Base-by-base conservation (phyloP, 1,140 invertebrate species). In the Leptinotarsa defecta region DNA sequence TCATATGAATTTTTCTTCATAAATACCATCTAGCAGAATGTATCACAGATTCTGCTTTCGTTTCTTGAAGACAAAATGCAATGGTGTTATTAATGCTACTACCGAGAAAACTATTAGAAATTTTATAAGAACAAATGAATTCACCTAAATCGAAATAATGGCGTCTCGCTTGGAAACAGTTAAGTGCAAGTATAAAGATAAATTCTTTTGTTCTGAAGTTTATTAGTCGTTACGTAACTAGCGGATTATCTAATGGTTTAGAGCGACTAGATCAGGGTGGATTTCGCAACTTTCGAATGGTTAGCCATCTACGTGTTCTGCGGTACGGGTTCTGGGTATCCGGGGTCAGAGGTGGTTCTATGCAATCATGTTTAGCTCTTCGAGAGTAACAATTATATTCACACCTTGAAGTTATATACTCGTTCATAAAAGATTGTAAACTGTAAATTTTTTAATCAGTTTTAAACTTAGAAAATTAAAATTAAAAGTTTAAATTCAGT, bases 81-180 rank as follows among this genome's bases (percentile, higher is more conserved):
- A 57, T n/a, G 52, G 4, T 57, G 15, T 15, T 15, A 13, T 57
- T 57, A 57, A 17, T 57, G 52, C n/a, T 57, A 13, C 52, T 57
- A 57, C 52, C n/a, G 52, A 15, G 52, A 57, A 57, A 57, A 57
- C 52, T 57, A 57, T 57, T 57, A n/a, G 52, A 57, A 57, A 57
- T 57, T 57, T 19, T 57, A 57, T 57, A 57, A 19, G 52, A 57
- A 57, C 15, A 57, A 57, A 57, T 57, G n/a, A 57, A 57, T 57
- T 57, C 15, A 57, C 52, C n/a, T 19, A 2, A 57, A 17, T 57
- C 13, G 52, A 57, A 57, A 57, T 57, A 57, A 57, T 57, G 52
- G 13, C 6, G 6, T 43, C 52, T 57, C n/a, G n/a, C 52, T 57
- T 57, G 52, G 52, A 57, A 57, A 57, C n/a, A 57, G 52, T 57